Base-by-base conservation (phyloP, 23 tunicate genomes). In the Styela plicata region DNA sequence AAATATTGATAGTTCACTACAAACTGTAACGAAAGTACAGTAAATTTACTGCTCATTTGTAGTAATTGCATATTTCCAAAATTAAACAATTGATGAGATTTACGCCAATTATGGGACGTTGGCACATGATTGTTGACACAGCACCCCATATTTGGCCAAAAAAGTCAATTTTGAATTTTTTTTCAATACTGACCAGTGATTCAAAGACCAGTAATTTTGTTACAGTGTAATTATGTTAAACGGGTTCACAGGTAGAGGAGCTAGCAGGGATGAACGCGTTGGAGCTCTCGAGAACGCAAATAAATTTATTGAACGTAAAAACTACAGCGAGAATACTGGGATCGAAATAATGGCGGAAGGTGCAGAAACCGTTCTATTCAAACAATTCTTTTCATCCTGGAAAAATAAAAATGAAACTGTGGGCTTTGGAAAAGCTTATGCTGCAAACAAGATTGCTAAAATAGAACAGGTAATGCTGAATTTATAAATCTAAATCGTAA, bases 341-440 rank as follows among this genome's bases (percentile, higher is more conserved):
- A 84, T 92, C 57, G 81, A 88, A 86, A 80, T 88, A 3, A 79
- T 93, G 85, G 85, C 86, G 21, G 89, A 93, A 36, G 87, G 84
- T 1, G 76, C 92, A 18, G 98, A 93, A 82, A 57, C 89, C 0
- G 84, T 78, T 34, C 82, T 88, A 21, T 93, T 93, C 85, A 88
- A 85, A 1, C 98, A 93, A 63, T 93, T 81, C 83, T 93, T 93
- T 80, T 67, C 84, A 31, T 86, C 83, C 64, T 93, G 98, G 98
- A 74, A 36, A 70, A 84, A 61, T 35, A 84, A 81, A 74, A 82
- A 93, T 36, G 82, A 88, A 31, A 34, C 86, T 0, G 86, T 79
- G n/a, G 90, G 98, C 0, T 86, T 88, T 29, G 98, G 98, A 23
- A 82, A 88, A 77, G 66, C 62, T 20, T 84, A 80, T 65, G 32